Conservation (phyloP, 2,113 vertebrate species). For the Phocoena sinus region DNA sequence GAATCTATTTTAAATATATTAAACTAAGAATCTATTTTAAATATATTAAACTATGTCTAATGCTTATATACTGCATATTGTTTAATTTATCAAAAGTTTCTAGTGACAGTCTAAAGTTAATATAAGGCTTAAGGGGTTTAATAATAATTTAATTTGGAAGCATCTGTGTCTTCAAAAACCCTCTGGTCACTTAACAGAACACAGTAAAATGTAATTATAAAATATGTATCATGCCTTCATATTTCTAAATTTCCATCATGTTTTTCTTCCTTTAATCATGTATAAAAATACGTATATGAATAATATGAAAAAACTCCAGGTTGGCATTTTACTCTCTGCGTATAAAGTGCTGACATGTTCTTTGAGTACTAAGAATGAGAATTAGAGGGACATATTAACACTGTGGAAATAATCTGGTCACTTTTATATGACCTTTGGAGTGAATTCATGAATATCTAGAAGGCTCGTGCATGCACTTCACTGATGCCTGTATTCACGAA, state of each 20-base stretch:
- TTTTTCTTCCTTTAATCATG: slow-evolving; percentile 25
- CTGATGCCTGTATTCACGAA: not conserved
- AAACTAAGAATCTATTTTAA: slow-evolving; percentile 54
- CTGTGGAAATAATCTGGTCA: not conserved
- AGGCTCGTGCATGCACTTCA: not conserved
- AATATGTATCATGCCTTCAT: slow-evolving; percentile 39
- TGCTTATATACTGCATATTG: slow-evolving; percentile 43
- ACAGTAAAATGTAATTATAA: slow-evolving; percentile 63
- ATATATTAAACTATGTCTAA: slow-evolving; percentile 47
- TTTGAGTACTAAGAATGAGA: slow-evolving; percentile 2
- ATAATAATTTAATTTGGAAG: slow-evolving; percentile 68
- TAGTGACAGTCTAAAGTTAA: slow-evolving; percentile 42
- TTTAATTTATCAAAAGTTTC: slow-evolving; percentile 70
- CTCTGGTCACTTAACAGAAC: slow-evolving; percentile 54
- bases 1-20: slow-evolving; percentile 62
- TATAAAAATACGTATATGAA: not conserved
- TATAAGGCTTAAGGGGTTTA: slow-evolving; percentile 59
- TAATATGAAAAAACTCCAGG: not conserved
- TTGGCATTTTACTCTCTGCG: not conserved
- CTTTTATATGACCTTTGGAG: not conserved
- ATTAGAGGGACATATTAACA: not conserved
- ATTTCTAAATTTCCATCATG: slow-evolving; percentile 32
- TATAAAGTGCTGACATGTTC: not conserved
- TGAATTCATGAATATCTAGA: not conserved
- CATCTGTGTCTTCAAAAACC: slow-evolving; percentile 51